phyloP scores from a whole-genome alignment of 92 coral and sea anemone species.

The Zoanthus solanderi region DNA sequence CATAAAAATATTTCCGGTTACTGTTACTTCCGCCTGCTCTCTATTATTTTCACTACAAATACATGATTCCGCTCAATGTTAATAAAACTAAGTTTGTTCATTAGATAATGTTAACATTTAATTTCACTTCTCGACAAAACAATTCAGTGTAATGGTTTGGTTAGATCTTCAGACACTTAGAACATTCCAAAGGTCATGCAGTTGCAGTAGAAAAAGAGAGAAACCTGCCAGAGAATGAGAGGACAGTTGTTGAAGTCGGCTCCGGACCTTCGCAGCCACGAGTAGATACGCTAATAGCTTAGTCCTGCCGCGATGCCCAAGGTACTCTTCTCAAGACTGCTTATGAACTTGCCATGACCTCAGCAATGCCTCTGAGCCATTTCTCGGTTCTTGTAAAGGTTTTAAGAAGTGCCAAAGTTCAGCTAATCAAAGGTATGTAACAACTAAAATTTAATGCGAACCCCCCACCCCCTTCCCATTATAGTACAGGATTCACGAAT shows the following conservation, averaged over 20 bases:
- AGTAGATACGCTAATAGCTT: not conserved
- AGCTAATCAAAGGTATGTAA: not conserved
- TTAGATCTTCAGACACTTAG: not conserved
- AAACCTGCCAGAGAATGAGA: not conserved
- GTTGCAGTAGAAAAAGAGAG: not conserved
- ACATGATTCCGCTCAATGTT: too few relatives aligned
- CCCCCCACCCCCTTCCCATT: not conserved
- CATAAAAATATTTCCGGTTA: too few relatives aligned
- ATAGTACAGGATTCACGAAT: not conserved
- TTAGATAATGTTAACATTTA: too few relatives aligned
- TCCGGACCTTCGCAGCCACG: not conserved
- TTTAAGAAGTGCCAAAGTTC: not conserved
- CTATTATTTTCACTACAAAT: too few relatives aligned
- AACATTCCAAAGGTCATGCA: not conserved
- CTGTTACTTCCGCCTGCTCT: too few relatives aligned
- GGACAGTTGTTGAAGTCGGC: not conserved
- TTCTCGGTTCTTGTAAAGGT: constrained; percentile 31
- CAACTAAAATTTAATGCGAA: not conserved
- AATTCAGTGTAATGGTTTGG: not conserved
- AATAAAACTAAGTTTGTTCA: too few relatives aligned
- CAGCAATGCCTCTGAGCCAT: constrained; percentile 35
- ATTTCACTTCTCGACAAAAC: not conserved
- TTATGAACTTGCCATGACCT: not conserved
- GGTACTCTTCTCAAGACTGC: not conserved
- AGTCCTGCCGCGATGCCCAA: not conserved